Evolutionary conservation across 2,113 vertebrate genomes (phyloP).

Genomic region (Callocephalon fimbriatum): DNA sequence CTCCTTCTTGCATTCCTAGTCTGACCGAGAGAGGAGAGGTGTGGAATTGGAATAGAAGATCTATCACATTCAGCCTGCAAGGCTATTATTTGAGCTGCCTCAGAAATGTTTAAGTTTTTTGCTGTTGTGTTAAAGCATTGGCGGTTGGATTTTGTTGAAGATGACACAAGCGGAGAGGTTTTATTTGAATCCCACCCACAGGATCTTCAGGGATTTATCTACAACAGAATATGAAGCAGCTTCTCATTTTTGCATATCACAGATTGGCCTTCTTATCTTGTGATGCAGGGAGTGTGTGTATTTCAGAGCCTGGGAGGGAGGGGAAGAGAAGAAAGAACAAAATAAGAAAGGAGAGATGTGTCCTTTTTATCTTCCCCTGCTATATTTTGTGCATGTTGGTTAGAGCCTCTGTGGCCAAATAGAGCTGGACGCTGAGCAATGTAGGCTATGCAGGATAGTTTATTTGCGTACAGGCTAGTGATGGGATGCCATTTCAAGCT

Average conservation of each 20-base stretch:
- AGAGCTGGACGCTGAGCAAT: background rate
- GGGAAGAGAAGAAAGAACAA: background rate
- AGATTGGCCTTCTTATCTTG: background rate
- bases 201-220: constrained; percentile 30
- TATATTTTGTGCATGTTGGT: background rate
- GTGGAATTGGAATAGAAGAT: constrained; percentile 23
- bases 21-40: background rate
- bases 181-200: constrained; percentile 24
- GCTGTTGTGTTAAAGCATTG: constrained; percentile 6
- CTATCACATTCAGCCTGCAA: constrained; percentile 7
- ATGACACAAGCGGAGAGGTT: background rate
- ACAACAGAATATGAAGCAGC: background rate
- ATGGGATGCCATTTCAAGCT: background rate
- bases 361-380: background rate
- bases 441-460: background rate
- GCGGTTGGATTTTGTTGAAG: constrained; percentile 14
- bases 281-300: background rate
- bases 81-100: constrained; percentile 37
- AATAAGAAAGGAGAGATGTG: background rate
- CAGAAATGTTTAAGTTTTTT: constrained; percentile 24
- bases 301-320: background rate
- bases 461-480: accelerated
- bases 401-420: background rate
- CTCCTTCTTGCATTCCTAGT: background rate
- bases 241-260: background rate